A percentile compares a stretch with the other conserved stretches of the same genome.
Evolutionary conservation across 2,888 invertebrate genomes (phyloP).

Genomic region (Ornithoptera priamus): DNA sequence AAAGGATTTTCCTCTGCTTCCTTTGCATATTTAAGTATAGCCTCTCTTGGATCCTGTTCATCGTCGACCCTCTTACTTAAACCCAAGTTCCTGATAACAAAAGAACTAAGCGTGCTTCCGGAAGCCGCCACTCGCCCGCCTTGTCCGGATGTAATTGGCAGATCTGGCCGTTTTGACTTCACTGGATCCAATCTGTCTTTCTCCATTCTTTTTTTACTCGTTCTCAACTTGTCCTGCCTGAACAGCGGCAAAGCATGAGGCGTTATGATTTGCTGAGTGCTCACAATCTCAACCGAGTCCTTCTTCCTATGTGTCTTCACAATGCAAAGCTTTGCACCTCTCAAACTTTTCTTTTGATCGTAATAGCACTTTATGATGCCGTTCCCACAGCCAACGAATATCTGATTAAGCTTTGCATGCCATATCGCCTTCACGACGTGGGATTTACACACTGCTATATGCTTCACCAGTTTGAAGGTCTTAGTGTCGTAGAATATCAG

Average conservation of each 20-base stretch:
- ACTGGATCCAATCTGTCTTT: slow-evolving; percentile 93
- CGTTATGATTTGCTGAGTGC: slow-evolving; percentile 96
- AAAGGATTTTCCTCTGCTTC: slow-evolving; percentile 98
- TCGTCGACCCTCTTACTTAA: slow-evolving; percentile 94
- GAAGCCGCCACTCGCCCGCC: slow-evolving; percentile 97
- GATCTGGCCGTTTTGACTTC: slow-evolving; percentile 89
- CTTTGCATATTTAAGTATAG: slow-evolving; percentile 95
- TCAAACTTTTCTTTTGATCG: slow-evolving; percentile 90
- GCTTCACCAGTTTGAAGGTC: slow-evolving; percentile 86
- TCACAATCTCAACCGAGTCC: slow-evolving; percentile 91
- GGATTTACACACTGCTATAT: slow-evolving; percentile 88
- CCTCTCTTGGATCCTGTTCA: slow-evolving; percentile 96
- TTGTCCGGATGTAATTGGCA: slow-evolving; percentile 93
- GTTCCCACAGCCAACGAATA: slow-evolving; percentile 95
- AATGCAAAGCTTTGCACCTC: slow-evolving; percentile 95
- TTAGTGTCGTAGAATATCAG: slow-evolving; percentile 89
- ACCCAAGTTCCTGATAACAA: slow-evolving; percentile 96
- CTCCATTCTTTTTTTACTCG: slow-evolving; percentile 93
- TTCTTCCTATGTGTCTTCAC: slow-evolving; percentile 89
- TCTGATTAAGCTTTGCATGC: slow-evolving; percentile 99
- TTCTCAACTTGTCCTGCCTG: slow-evolving; percentile 93
- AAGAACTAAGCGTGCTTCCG: slow-evolving; percentile 97
- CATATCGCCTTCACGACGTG: slow-evolving; percentile 94
- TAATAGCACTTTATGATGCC: slow-evolving; percentile 95
- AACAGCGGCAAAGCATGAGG: slow-evolving; percentile 98